Evolutionary conservation across 2,113 vertebrate species (phyloP), one percentile per base, ranked within the genome.

Genomic region (Lagopus muta): DNA sequence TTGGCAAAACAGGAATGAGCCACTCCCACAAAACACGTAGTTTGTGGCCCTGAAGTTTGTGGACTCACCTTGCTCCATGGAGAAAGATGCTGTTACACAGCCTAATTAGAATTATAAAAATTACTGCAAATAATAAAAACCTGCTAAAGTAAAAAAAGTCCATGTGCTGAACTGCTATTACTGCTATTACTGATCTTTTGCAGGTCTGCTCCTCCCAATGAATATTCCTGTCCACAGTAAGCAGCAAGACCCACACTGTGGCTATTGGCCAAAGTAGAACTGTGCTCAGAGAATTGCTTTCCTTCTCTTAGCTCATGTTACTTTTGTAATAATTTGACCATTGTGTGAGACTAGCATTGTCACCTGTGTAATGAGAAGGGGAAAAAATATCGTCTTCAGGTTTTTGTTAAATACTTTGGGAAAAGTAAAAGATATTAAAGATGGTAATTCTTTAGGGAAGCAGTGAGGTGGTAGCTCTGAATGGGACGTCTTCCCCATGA

Each of bases 61-160:
- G 40, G 43, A 65, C 19, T 67, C 57, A 13, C 54, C 6, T 54
- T 65, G 50, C 55, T 90, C 54, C 43, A 18, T 24, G 58, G n/a
- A 54, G 34, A 60, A 40, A 62, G 36, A 38, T 66, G 10, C 40
- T 87, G 60, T 52, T 78, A 27, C 7, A 43, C 8, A 2, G 14
- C 20, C 66, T 71, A 70, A 43, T 81, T 75, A 55, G 42, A 76
- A 86, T 61, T 7, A 73, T 66, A 67, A 25, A 50, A 74, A 25
- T 57, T 92, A 62, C 65, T 62, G 67, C 34, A 82, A 79, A 60
- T 57, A 72, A 47, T 77, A 71, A 60, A 87, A 75, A 38, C 25
- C 12, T 88, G 43, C 65, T 88, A 22, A 90, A 78, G n/a, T 18
- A 69, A 83, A 73, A 84, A 54, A 34, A 50, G 3, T 57, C 10